These are phyloP conservation scores for Mellilla xanthometata DNA, from an alignment of 2,888 invertebrate genomes.

Conservation along the genomic window DNA sequence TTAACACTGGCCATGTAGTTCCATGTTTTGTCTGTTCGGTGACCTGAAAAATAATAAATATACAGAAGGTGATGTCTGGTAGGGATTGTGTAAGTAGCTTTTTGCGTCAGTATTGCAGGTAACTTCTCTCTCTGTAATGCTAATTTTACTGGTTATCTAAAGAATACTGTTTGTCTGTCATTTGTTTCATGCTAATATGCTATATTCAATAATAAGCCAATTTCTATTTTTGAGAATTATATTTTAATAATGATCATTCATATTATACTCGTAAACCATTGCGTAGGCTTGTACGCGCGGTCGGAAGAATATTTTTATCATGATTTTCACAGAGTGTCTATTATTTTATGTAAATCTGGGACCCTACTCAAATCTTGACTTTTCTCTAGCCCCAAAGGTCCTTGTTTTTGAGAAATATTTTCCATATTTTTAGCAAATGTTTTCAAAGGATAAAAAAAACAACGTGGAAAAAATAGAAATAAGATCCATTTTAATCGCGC, in stretches of 20 bases:
- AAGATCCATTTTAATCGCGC: too few relatives aligned
- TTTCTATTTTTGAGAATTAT: too few relatives aligned
- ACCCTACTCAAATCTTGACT: conserved; percentile 20
- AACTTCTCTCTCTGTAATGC: too few relatives aligned
- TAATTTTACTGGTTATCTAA: too few relatives aligned
- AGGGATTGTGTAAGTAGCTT: conserved; percentile 1
- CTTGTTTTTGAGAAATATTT: conserved; percentile 7
- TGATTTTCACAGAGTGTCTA: conserved; percentile 2
- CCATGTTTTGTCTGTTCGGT: conserved; percentile 23
- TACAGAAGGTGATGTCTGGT: conserved; percentile 9
- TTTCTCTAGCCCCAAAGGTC: conserved; percentile 3
- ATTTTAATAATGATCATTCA: too few relatives aligned
- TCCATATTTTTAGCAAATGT: conserved; percentile 9
- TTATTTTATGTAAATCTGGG: conserved; percentile 14
- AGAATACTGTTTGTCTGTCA: too few relatives aligned
- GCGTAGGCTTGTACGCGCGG: not conserved
- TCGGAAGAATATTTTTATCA: not conserved
- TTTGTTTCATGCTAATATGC: too few relatives aligned
- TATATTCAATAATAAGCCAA: too few relatives aligned
- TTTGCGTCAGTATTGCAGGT: not conserved
- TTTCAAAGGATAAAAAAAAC: conserved; percentile 3
- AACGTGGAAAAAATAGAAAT: too few relatives aligned
- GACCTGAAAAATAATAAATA: conserved; percentile 23
- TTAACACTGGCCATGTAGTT: conserved; percentile 19
- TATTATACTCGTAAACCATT: too few relatives aligned